phyloP scores from a whole-genome alignment of 1,140 invertebrate species.

The Sycophila sp. region DNA sequence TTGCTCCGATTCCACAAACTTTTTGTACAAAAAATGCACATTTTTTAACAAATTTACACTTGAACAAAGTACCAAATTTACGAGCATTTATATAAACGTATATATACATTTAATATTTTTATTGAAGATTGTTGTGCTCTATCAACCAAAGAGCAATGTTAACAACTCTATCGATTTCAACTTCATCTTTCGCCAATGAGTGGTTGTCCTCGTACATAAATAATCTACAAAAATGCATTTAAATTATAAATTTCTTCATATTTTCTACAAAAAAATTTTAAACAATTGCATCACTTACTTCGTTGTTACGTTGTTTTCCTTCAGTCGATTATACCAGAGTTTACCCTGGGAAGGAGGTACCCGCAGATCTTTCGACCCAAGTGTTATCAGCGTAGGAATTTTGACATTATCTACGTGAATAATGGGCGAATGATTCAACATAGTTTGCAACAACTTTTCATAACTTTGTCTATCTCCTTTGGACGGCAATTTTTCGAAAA shows the following conservation, averaged over 20 bases:
- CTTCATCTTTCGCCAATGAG: constrained; percentile 69
- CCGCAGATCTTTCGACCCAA: constrained; percentile 84
- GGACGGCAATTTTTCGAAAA: constrained; percentile 39
- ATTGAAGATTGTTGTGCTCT: constrained; percentile 54
- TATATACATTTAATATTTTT: background rate
- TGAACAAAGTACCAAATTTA: no score
- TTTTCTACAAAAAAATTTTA: background rate
- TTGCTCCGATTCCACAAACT: no score
- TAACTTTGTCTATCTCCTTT: constrained; percentile 52
- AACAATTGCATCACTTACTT: constrained; percentile 64
- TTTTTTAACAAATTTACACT: no score
- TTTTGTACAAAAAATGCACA: no score
- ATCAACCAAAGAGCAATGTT: constrained; percentile 76
- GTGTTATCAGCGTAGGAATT: constrained; percentile 80
- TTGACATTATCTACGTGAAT: constrained; percentile 74
- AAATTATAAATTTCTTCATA: constrained; percentile 12
- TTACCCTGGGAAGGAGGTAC: constrained; percentile 83
- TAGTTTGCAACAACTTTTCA: constrained; percentile 68
- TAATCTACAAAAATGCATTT: constrained; percentile 63
- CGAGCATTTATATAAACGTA: no score
- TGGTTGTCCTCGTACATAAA: constrained; percentile 82
- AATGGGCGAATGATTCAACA: constrained; percentile 75
- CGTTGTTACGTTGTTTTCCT: constrained; percentile 70
- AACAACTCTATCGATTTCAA: constrained; percentile 75
- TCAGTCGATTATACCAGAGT: constrained; percentile 74